Evolutionary conservation across 1,140 invertebrate genomes (phyloP).

Genomic region (Grapholita molesta): DNA sequence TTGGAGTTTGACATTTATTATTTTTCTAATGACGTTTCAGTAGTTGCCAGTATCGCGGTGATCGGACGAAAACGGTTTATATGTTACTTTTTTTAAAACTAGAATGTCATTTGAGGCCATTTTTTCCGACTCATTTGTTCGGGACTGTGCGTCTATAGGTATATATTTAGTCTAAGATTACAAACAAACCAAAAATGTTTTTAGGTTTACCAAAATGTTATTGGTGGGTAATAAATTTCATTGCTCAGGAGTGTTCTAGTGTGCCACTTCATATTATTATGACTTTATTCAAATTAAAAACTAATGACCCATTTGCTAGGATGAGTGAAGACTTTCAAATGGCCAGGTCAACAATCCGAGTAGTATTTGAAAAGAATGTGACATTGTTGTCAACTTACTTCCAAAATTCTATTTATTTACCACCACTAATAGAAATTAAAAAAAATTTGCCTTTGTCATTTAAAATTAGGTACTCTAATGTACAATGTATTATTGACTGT

Average conservation of each 20-base stretch:
- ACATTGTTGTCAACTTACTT: not conserved
- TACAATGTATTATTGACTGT: constrained; percentile 31
- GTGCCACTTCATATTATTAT: not conserved
- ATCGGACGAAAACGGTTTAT: no score
- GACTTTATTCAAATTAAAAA: constrained; percentile 13
- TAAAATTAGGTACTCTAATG: constrained; percentile 17
- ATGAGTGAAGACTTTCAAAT: constrained; percentile 6
- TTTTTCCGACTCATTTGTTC: no score
- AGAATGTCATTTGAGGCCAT: no score
- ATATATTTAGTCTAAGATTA: no score
- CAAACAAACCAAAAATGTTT: constrained; percentile 4
- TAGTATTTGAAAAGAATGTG: not conserved
- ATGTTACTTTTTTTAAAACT: no score
- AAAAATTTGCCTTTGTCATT: constrained; percentile 11
- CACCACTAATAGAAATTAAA: not conserved
- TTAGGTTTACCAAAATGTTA: not conserved
- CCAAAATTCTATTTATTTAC: not conserved
- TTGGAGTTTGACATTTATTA: no score
- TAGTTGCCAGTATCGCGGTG: no score
- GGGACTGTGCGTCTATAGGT: no score
- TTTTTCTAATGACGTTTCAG: no score
- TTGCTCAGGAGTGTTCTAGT: not conserved
- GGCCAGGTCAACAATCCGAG: not conserved
- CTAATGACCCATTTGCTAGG: not conserved
- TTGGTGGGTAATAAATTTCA: not conserved